These are phyloP conservation scores for Tragulus kanchil DNA, from an alignment of 2,113 vertebrate species.

Conservation along the genomic window DNA sequence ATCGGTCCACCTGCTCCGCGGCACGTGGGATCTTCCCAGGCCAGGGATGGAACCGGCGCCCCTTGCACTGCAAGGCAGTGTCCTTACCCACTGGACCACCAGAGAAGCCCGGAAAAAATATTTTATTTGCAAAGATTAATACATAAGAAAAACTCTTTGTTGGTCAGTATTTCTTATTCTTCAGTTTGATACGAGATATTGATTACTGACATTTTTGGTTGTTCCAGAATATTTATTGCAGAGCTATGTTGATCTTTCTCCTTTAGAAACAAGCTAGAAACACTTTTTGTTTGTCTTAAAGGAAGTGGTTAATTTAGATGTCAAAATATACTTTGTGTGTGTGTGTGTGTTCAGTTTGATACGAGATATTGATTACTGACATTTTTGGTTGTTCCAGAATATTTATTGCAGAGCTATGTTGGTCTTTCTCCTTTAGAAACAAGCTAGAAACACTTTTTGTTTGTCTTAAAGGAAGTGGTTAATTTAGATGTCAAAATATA, in stretches of 20 bases:
- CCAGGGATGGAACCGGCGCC: too few relatives aligned
- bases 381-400: slow-evolving; percentile 5
- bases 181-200: not conserved
- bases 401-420: not conserved
- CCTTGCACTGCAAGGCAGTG: too few relatives aligned
- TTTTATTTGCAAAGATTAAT: not conserved
- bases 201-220: slow-evolving; percentile 4
- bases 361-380: not conserved
- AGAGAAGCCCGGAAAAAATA: too few relatives aligned
- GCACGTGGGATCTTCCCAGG: too few relatives aligned
- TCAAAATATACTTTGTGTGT: not conserved
- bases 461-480: slow-evolving; percentile 32
- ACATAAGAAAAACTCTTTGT: not conserved
- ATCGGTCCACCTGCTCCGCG: too few relatives aligned
- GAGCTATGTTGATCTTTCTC: slow-evolving; percentile 1
- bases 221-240: slow-evolving; percentile 7
- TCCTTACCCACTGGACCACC: too few relatives aligned
- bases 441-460: slow-evolving; percentile 21
- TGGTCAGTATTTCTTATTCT: slow-evolving; percentile 42
- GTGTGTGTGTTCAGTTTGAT: not conserved
- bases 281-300: slow-evolving; percentile 37
- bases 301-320: slow-evolving; percentile 19
- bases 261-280: slow-evolving; percentile 3
- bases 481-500: not conserved
- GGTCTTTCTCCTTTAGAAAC: slow-evolving; percentile 38